phyloP scores from a whole-genome alignment of 2,888 invertebrate species.

The Chrysolina haemoptera region DNA sequence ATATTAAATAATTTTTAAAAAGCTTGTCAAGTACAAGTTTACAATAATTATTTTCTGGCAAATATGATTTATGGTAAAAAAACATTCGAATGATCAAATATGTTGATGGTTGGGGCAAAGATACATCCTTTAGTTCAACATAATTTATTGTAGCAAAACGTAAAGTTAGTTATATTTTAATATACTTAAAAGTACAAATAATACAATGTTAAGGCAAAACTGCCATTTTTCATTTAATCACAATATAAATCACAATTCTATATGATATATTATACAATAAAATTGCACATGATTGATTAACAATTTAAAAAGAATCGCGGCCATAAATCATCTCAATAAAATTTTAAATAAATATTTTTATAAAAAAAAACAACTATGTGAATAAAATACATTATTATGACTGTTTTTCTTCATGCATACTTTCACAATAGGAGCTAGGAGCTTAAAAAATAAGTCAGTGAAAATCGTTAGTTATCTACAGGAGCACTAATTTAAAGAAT shows the following conservation, averaged over 20 bases:
- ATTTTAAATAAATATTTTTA: constrained; percentile 39
- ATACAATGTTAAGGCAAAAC: constrained; percentile 59
- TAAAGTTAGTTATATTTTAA: constrained; percentile 50
- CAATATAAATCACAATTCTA: constrained; percentile 65
- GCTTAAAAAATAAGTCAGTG: constrained; percentile 13
- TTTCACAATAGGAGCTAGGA: not conserved
- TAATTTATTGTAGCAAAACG: constrained; percentile 59
- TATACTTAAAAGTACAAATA: constrained; percentile 48
- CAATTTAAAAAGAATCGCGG: constrained; percentile 48
- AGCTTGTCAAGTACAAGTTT: too few relatives aligned
- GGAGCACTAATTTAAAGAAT: not conserved
- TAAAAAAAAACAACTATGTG: constrained; percentile 36
- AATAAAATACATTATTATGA: constrained; percentile 34
- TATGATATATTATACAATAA: constrained; percentile 56
- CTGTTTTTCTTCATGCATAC: constrained; percentile 30
- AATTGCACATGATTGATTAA: constrained; percentile 54
- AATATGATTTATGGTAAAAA: too few relatives aligned
- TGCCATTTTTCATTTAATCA: constrained; percentile 60
- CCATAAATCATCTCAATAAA: constrained; percentile 47
- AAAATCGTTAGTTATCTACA: not conserved
- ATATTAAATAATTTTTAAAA: too few relatives aligned
- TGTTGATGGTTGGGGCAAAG: too few relatives aligned
- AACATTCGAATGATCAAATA: too few relatives aligned
- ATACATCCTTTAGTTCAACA: constrained; percentile 47
- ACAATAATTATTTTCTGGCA: too few relatives aligned